These are phyloP conservation scores for Parascotia fuliginaria DNA, from an alignment of 2,888 invertebrate species.

Conservation along the genomic window DNA sequence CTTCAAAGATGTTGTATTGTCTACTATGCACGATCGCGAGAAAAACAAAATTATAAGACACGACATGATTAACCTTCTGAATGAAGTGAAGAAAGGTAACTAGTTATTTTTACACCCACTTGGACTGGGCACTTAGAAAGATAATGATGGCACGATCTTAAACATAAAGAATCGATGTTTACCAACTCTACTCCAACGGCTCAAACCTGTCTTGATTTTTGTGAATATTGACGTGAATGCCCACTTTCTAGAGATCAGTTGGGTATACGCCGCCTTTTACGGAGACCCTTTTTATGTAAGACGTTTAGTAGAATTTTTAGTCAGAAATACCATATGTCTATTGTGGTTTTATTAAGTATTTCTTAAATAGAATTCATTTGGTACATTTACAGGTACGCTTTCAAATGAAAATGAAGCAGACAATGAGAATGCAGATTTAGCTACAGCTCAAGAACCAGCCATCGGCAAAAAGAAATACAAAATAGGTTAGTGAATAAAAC, in stretches of 20 bases:
- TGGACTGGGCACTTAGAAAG: too few species aligned
- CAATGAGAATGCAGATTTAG: slow-evolving; percentile 64
- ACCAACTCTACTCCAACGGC: not conserved
- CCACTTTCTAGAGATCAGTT: too few species aligned
- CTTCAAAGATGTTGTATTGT: slow-evolving; percentile 63
- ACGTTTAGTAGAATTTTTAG: too few species aligned
- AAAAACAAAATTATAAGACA: slow-evolving; percentile 67
- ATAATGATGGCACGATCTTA: not conserved
- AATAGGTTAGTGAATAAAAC: slow-evolving; percentile 46
- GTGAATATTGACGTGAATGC: too few species aligned
- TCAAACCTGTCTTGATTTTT: not conserved
- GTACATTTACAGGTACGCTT: slow-evolving; percentile 44
- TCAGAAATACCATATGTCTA: too few species aligned
- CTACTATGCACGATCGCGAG: slow-evolving; percentile 69
- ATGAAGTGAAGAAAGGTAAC: slow-evolving; percentile 82
- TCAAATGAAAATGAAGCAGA: slow-evolving; percentile 53
- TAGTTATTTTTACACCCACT: too few species aligned
- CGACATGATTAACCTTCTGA: slow-evolving; percentile 85
- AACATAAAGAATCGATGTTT: not conserved
- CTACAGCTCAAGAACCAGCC: slow-evolving; percentile 71
- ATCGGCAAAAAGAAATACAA: slow-evolving; percentile 56
- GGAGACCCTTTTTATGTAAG: too few species aligned
- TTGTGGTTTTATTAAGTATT: too few species aligned
- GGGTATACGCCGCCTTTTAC: too few species aligned
- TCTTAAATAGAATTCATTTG: too few species aligned